Evolutionary conservation across 2,797 vertebrate genomes (phyloP), one percentile per base, ranked within the genome.

Genomic region (Catamblyrhynchus diadema): DNA sequence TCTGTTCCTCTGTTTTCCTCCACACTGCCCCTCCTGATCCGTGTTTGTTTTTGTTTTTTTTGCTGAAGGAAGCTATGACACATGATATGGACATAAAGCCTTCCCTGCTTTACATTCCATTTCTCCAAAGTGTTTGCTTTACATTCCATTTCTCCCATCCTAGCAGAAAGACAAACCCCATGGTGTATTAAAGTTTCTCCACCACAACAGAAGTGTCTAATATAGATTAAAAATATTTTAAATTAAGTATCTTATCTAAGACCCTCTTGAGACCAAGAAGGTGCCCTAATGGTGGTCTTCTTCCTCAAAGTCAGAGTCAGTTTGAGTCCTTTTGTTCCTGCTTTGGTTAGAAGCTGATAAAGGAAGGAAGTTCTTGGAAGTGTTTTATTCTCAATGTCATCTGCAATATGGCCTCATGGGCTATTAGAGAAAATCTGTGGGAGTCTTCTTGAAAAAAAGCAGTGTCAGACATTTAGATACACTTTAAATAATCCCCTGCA

Each of bases 1-100:
- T 74, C 37, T 50, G 11, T 35, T 54, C 11, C 17, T 88, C 45
- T 74, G 5, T 69, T 73, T 79, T 62, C 51, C 66, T 70, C 35
- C 44, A 60, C 0, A 0, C n/a, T 67, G 39, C 61, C 19, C 35
- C 62, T 75, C 54, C 15, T 53, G 28, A 53, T 53, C 50, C 3
- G 2, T 21, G 50, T 5, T 1, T 65, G 47, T 61, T 44, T 74
- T 57, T 21, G 50, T 5, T 1, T 65, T 50, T 61, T 44, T 74
- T 57, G 32, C 37, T 82, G 81, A 81, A 77, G 56, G 81, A 48
- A 42, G 33, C 67, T 41, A 4, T 54, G 28, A 13, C 37, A 56
- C 18, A 11, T 28, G 20, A 73, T 9, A 17, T 4, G 8, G 33
- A 32, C 7, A 65, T 54, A 67, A 91, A 83, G 16, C 27, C 5